Base-by-base conservation (phyloP, 2,797 vertebrate genomes). In the Sarcophilus harrisii region DNA sequence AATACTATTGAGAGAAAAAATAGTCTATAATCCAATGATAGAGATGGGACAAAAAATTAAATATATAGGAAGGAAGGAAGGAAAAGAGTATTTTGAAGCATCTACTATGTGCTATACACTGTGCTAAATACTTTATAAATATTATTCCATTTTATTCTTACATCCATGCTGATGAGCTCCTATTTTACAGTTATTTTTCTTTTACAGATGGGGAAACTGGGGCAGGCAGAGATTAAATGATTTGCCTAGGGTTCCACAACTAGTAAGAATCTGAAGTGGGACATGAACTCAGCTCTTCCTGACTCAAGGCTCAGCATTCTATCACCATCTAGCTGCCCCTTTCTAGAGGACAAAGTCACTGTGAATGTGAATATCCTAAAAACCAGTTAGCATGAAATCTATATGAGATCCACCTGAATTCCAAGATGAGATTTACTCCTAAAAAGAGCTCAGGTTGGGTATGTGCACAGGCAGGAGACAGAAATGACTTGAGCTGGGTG, bases 191-290 rank as follows among this genome's bases (percentile, higher is more conserved):
- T 66, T 66, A 66, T 0, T 0, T 49, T 55, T 54, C 32, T 81
- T 49, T 94, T 62, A 58, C 24, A 13, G 57, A n/a, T 96, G 81
- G 93, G 52, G 93, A 96, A 92, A 45, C 0, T 13, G 45, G 81
- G 28, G n/a, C 14, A 28, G 27, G 30, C 13, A 27, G 87, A 91
- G 62, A 10, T 90, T 81, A 90, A 66, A 52, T 0, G 29, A 73
- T 57, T 93, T 28, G 5, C 38, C 57, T 16, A 91, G 52, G 10
- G 30, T 21, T 5, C n/a, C 38, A n/a, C 32, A 93, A 29, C 62
- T 93, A 52, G 49, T 29, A 38, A 1, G 0, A 21, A 57, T 91
- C 94, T 90, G 13, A 62, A 54, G 0, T 2, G 32, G 30, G 9
- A 57, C 92, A 73, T 55, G 21, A 49, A 57, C 16, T 89, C 16